phyloP scores from a whole-genome alignment of 2,113 vertebrate genomes.

The Alosa alosa region DNA sequence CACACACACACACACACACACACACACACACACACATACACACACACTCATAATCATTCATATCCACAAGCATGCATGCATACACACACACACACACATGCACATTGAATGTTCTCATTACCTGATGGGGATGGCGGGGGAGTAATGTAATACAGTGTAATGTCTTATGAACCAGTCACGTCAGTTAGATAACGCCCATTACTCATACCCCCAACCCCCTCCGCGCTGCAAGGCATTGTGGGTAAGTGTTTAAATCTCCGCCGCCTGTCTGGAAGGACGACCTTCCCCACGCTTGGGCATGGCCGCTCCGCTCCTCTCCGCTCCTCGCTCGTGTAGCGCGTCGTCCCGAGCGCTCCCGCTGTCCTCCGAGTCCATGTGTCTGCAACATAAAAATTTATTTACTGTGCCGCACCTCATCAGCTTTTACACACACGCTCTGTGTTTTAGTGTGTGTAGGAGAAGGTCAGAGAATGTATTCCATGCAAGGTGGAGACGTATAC shows the following conservation, averaged over 20 bases:
- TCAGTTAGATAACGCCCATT: neutral
- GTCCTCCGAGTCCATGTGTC: neutral
- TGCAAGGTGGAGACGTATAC: neutral
- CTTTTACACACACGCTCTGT: neutral
- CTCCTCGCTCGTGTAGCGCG: neutral
- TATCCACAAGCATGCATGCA: constrained; percentile 6
- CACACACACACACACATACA: neutral
- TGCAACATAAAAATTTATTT: neutral
- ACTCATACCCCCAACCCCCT: neutral
- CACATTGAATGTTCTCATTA: neutral
- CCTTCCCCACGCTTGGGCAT: neutral
- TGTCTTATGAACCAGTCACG: neutral
- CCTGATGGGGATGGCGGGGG: neutral
- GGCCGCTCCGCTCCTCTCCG: neutral
- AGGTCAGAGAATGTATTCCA: neutral
- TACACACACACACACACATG: neutral
- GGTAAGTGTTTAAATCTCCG: neutral
- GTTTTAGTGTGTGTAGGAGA: neutral
- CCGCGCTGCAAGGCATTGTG: neutral
- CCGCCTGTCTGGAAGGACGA: neutral
- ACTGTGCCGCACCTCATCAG: neutral
- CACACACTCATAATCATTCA: neutral
- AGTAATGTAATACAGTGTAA: neutral
- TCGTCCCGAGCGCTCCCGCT: too few relatives aligned
- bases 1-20: neutral